Evolutionary conservation across 2,797 vertebrate genomes (phyloP).

Genomic region (Odontamblyopus lacepedii): DNA sequence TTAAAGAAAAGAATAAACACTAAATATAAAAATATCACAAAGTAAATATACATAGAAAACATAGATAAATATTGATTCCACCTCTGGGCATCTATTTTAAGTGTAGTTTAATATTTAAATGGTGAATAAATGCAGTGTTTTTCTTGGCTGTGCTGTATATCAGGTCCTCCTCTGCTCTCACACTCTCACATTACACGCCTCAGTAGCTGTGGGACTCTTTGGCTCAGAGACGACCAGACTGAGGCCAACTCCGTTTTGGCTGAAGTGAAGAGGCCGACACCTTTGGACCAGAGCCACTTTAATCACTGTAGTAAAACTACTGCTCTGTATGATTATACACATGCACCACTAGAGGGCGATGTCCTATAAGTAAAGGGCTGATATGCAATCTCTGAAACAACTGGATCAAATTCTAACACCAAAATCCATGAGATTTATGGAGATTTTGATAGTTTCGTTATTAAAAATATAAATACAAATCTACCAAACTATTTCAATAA

Average conservation of each 20-base stretch:
- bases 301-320: not conserved
- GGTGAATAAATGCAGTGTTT: not conserved
- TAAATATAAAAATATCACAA: too few species aligned
- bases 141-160: not conserved
- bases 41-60: too few species aligned
- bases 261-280: conserved; percentile 14
- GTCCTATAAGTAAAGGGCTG: conserved; percentile 6
- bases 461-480: too few species aligned
- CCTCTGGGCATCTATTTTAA: too few species aligned
- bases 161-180: not conserved
- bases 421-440: too few species aligned
- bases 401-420: too few species aligned
- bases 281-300: conserved; percentile 36
- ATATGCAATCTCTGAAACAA: too few species aligned
- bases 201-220: conserved; percentile 31
- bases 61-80: too few species aligned
- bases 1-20: too few species aligned
- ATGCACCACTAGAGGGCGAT: conserved; percentile 45
- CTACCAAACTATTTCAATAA: too few species aligned
- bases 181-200: not conserved
- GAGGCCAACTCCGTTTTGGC: conserved; percentile 27
- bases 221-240: conserved; percentile 24
- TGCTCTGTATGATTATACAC: not conserved
- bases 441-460: too few species aligned
- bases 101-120: not conserved